Base-by-base conservation (phyloP, 1,140 invertebrate genomes). In the Zophobas morio region DNA sequence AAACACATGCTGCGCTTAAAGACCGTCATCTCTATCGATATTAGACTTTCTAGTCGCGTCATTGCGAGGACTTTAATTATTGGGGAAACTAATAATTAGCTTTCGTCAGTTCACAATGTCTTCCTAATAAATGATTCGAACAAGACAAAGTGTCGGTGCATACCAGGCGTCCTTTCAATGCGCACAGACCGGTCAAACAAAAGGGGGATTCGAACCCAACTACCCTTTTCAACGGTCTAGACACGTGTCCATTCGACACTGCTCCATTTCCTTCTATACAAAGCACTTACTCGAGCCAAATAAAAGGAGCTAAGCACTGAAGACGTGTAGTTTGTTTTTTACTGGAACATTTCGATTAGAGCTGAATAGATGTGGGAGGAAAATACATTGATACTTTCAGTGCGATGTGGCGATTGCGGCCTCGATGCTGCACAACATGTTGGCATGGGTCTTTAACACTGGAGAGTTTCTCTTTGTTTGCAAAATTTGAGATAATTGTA, bases 181-280 rank as follows among this genome's bases (percentile, higher is more conserved):
- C 57, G 57, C 37, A 66, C 36, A 66, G 3, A 40, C 60, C 39
- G 60, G 60, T 66, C 60, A 66, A 66, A 66, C 60, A 66, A 66
- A 66, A 66, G 60, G 60, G 60, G 60, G 60, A 66, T 66, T 66
- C 37, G 60, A 39, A 42, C 39, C 42, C 60, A 66, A 66, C 60
- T 66, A 66, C 60, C 60, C 60, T 66, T 66, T 66, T 66, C 60
- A 66, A 66, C 60, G 60, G 20, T 66, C 60, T 42, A 66, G 60
- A 66, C 60, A 66, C 60, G 60, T 66, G 60, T 66, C 60, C 60
- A 66, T 66, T 66, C 60, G 60, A 46, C 60, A 66, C 60, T 66
- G 60, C 60, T 66, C 60, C 60, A 66, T 66, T 66, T 66, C 60
- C 60, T 66, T 66, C 60, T 66, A 66, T 66, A 66, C 39, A 66